A percentile compares a stretch with the other conserved stretches of the same genome.
Conservation (phyloP, 2,888 invertebrate species). For the Falcaria lacertinaria region DNA sequence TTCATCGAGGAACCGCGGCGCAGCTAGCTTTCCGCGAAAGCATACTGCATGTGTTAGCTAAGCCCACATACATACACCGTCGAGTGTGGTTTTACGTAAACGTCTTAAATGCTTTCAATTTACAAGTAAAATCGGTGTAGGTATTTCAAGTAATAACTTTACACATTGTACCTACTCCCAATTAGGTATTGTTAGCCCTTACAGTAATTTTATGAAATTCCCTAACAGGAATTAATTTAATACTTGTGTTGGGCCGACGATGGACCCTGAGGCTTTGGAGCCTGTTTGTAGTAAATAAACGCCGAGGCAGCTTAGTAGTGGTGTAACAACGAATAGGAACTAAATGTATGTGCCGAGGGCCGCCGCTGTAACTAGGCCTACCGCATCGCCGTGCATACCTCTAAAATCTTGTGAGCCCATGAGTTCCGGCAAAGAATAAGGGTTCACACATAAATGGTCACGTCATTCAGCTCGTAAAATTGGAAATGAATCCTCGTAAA, state of each 20-base stretch:
- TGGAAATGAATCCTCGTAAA: constrained; percentile 67
- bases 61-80: constrained; percentile 45
- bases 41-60: constrained; percentile 55
- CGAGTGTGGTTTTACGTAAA: constrained; percentile 48
- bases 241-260: constrained; percentile 35
- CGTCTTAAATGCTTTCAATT: constrained; percentile 31
- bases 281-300: constrained; percentile 40
- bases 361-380: constrained; percentile 37
- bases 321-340: constrained; percentile 48
- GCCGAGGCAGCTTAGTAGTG: constrained; percentile 44
- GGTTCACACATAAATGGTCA: constrained; percentile 48
- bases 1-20: constrained; percentile 67
- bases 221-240: constrained; percentile 39
- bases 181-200: constrained; percentile 33
- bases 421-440: constrained; percentile 28
- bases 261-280: constrained; percentile 35
- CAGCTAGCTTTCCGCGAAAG: constrained; percentile 65
- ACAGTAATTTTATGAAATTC: constrained; percentile 24
- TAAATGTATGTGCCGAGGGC: constrained; percentile 36
- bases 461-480: constrained; percentile 63
- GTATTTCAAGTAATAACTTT: too few relatives aligned
- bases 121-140: constrained; percentile 24
- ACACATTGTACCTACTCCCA: too few relatives aligned
- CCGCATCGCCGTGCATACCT: constrained; percentile 25
- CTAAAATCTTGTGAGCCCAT: constrained; percentile 15